These are phyloP conservation scores for Spodoptera picta DNA, from an alignment of 2,888 invertebrate species.

Conservation along the genomic window DNA sequence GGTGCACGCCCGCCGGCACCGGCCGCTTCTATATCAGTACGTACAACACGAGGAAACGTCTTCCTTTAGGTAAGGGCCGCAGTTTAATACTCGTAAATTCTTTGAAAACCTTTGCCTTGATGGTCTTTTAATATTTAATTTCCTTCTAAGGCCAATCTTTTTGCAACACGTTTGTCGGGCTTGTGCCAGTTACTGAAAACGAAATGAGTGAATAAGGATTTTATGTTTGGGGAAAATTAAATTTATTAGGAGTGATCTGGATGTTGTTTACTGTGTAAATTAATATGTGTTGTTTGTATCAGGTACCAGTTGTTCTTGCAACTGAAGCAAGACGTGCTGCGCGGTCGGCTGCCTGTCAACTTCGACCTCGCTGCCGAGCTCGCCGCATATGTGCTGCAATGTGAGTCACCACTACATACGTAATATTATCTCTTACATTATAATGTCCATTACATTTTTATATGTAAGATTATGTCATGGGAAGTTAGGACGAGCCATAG, in stretches of 20 bases:
- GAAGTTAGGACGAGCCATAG: background rate
- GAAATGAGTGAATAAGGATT: conserved; percentile 41
- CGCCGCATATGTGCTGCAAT: conserved; percentile 97
- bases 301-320: conserved; percentile 99
- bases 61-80: conserved; percentile 70
- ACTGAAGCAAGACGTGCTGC: conserved; percentile 98
- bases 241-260: conserved; percentile 5
- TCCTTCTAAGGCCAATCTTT: conserved; percentile 74
- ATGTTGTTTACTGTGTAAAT: conserved; percentile 8
- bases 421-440: conserved; percentile 12
- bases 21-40: conserved; percentile 41
- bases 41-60: conserved; percentile 63
- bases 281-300: conserved; percentile 44
- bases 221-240: conserved; percentile 40
- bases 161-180: conserved; percentile 63
- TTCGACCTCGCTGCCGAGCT: conserved; percentile 97
- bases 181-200: conserved; percentile 63
- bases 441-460: conserved; percentile 11
- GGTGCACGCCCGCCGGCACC: conserved; percentile 56
- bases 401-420: conserved; percentile 89
- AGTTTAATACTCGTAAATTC: conserved; percentile 80
- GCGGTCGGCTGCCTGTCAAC: conserved; percentile 96
- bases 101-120: conserved; percentile 77
- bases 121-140: conserved; percentile 86
- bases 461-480: conserved; percentile 3